Evolutionary conservation across 1,140 invertebrate genomes (phyloP).

Genomic region (Drosophila bipectinata): DNA sequence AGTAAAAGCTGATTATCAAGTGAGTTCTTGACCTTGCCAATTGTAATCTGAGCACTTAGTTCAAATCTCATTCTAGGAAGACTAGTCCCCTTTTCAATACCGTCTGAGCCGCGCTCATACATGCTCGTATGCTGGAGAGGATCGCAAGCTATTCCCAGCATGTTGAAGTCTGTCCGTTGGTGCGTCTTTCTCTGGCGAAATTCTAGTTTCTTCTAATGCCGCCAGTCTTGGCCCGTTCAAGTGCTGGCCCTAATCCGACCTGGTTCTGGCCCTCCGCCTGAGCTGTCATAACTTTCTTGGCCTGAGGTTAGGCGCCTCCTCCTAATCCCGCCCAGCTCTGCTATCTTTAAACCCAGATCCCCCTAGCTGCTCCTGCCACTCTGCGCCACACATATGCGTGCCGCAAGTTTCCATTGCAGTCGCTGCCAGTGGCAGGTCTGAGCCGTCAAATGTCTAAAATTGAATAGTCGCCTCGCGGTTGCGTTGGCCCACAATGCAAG

Average conservation of each 20-base stretch:
- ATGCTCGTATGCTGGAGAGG: slow-evolving; percentile 88
- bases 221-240: slow-evolving; percentile 3
- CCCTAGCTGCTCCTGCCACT: slow-evolving; percentile 14
- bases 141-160: slow-evolving; percentile 84
- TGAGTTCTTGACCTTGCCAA: slow-evolving; percentile 16
- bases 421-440: slow-evolving; percentile 12
- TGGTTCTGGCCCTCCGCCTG: slow-evolving; percentile 37
- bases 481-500: slow-evolving; percentile 36
- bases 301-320: slow-evolving; percentile 27
- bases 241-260: slow-evolving; percentile 23
- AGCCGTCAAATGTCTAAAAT: slow-evolving; percentile 69
- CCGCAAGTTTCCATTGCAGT: slow-evolving; percentile 63
- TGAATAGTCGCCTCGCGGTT: slow-evolving; percentile 75
- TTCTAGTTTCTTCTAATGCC: slow-evolving; percentile 53
- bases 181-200: slow-evolving; percentile 42
- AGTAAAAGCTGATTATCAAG: not conserved
- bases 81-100: slow-evolving; percentile 59
- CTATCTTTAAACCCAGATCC: slow-evolving; percentile 63
- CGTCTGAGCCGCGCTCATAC: slow-evolving; percentile 86
- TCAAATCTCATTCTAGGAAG: not conserved
- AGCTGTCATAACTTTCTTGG: slow-evolving; percentile 52
- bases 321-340: slow-evolving; percentile 38
- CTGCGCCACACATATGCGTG: slow-evolving; percentile 66
- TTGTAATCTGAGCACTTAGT: not conserved
- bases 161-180: slow-evolving; percentile 34